phyloP scores from a whole-genome alignment of 2,797 vertebrate species.

The Characodon lateralis region DNA sequence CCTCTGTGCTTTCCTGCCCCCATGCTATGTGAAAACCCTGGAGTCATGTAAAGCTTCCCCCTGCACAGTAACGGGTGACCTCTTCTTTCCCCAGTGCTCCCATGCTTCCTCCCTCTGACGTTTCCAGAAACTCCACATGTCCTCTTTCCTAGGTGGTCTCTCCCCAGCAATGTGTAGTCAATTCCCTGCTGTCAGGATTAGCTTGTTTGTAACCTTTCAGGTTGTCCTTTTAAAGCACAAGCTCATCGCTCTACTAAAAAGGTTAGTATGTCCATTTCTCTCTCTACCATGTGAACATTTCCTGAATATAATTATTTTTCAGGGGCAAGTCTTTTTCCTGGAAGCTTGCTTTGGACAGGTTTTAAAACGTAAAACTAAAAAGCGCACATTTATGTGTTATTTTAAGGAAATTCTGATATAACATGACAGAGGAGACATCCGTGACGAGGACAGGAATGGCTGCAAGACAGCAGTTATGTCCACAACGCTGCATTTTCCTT shows the following conservation, averaged over 20 bases:
- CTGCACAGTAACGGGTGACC: slow-evolving; percentile 21
- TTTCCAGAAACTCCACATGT: slow-evolving; percentile 1
- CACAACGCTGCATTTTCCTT: slow-evolving; percentile 53
- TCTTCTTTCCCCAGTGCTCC: slow-evolving; percentile 19
- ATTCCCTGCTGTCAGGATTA: slow-evolving; percentile 51
- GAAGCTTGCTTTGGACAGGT: background rate
- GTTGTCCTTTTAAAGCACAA: slow-evolving; percentile 34
- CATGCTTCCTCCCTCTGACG: slow-evolving; percentile 7
- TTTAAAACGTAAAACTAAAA: background rate
- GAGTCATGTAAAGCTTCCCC: slow-evolving; percentile 56
- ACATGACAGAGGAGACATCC: slow-evolving; percentile 12
- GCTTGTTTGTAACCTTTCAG: slow-evolving; percentile 57
- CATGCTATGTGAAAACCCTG: slow-evolving; percentile 45
- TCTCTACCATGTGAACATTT: background rate
- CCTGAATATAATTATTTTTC: background rate
- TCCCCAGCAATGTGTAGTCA: slow-evolving; percentile 24
- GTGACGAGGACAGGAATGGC: slow-evolving; percentile 23
- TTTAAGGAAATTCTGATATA: slow-evolving; percentile 17
- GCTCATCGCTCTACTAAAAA: background rate
- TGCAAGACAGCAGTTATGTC: slow-evolving; percentile 52
- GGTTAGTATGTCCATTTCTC: background rate
- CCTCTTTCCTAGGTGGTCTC: slow-evolving; percentile 62
- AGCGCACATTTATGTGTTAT: background rate
- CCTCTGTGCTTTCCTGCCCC: slow-evolving; percentile 49
- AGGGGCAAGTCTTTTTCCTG: background rate